Evolutionary conservation across 53 echinoderm and acorn worm genomes (phyloP), one percentile per base, ranked within the genome.

Genomic region (Astropecten irregularis): DNA sequence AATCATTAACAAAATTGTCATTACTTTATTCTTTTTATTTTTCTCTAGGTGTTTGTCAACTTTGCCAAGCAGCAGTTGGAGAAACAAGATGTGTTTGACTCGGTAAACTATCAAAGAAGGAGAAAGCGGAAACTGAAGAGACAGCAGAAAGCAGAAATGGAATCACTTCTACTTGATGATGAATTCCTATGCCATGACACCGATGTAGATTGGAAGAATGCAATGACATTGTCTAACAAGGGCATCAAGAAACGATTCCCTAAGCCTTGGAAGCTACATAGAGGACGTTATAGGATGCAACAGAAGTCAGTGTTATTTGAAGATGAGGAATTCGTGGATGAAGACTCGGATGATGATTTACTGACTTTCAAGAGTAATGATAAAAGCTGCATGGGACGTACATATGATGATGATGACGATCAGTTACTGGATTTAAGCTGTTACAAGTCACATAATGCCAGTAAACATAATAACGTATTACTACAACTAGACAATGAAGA

Each of bases 11-110:
- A n/a, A n/a, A n/a, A n/a, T n/a, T n/a, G n/a, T n/a, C n/a, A n/a
- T n/a, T n/a, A n/a, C n/a, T n/a, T n/a, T n/a, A n/a, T n/a, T n/a
- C n/a, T n/a, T n/a, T n/a, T n/a, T n/a, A n/a, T 35, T 16, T 13
- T 1, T 77, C 28, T 32, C 57, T 50, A 94, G 94, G 94, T 94
- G 44, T 94, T 94, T 88, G 88, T 94, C 15, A 94, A 86, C 62
- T 94, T 94, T 88, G 94, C 94, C 46, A 94, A 94, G 79, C 82
- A 94, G 76, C 94, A 94, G 64, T 66, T 94, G 26, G 94, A 87
- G 32, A 91, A 88, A 73, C 91, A 88, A 36, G 91, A 91, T 21
- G 85, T 46, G 42, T 29, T 62, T 4, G 62, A 79, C 47, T 79
- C 76, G 0, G 60, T 22, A 11, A 62, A 56, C 26, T 62, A 48